phyloP scores from a whole-genome alignment of 2,113 vertebrate species.

The Bos indicus region DNA sequence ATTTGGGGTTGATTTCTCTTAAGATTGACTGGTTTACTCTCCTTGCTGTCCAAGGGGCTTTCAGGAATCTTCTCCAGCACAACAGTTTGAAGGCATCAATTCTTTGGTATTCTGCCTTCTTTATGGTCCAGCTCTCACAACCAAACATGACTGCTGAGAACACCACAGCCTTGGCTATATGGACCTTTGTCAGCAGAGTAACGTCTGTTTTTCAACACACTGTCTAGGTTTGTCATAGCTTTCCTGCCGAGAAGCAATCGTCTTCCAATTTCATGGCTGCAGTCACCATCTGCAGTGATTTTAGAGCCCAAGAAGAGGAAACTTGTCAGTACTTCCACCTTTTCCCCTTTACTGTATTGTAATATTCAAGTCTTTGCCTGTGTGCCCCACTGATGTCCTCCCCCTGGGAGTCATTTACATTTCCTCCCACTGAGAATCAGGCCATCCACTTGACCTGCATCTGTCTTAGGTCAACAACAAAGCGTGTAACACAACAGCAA shows the following conservation, averaged over 20 bases:
- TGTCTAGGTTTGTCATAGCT: not conserved
- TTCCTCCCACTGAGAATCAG: not conserved
- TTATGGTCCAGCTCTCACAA: not conserved
- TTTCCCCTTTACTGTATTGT: not conserved
- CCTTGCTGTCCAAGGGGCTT: not conserved
- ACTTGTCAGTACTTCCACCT: not conserved
- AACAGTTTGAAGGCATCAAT: not conserved
- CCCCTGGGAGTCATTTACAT: not conserved
- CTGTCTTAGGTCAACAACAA: not conserved
- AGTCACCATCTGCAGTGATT: not conserved
- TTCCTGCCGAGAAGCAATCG: not conserved
- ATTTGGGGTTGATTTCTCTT: not conserved
- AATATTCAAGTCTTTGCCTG: not conserved
- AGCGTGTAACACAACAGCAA: accelerated
- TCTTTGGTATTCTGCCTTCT: not conserved
- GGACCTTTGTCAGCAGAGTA: not conserved
- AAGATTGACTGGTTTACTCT: not conserved
- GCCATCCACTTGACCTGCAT: not conserved
- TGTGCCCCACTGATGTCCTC: not conserved
- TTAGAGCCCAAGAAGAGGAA: not conserved
- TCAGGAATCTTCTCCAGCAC: not conserved
- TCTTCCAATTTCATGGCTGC: not conserved
- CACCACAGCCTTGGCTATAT: not conserved
- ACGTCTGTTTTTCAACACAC: not conserved
- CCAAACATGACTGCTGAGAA: not conserved